Conservation (phyloP, 2,797 vertebrate genomes). For the Gastrophryne carolinensis region DNA sequence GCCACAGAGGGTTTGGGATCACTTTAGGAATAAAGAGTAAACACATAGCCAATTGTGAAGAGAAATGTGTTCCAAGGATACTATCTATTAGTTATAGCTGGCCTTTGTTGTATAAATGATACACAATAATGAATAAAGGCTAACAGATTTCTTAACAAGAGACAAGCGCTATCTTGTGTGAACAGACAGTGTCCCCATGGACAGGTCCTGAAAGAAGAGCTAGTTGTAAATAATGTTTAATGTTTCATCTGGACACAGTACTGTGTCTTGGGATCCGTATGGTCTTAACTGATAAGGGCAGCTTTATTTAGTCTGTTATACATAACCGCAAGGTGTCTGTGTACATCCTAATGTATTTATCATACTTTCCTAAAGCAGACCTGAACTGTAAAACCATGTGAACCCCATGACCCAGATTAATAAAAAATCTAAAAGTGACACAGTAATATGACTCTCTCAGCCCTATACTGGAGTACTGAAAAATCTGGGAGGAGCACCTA, state of each 20-base stretch:
- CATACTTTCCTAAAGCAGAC: no score
- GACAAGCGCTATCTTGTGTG: neutral
- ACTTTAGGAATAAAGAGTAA: no score
- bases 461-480: no score
- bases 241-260: neutral
- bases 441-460: no score
- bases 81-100: neutral
- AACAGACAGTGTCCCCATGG: neutral
- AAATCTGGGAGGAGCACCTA: no score
- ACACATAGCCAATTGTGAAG: no score
- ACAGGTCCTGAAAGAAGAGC: neutral
- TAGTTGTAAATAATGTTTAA: neutral
- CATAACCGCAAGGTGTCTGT: constrained; percentile 6
- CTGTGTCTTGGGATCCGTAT: constrained; percentile 35
- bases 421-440: no score
- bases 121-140: neutral
- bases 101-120: neutral
- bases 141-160: neutral
- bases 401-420: no score
- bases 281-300: constrained; percentile 56
- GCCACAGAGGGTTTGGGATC: no score
- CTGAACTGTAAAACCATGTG: no score
- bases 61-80: no score
- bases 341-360: no score
- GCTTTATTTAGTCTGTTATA: constrained; percentile 37